Percentiles rank a stretch among this genome's conserved stretches.
Evolutionary conservation across 1,140 invertebrate species (phyloP).

Genomic region (Calephelis nemesis): DNA sequence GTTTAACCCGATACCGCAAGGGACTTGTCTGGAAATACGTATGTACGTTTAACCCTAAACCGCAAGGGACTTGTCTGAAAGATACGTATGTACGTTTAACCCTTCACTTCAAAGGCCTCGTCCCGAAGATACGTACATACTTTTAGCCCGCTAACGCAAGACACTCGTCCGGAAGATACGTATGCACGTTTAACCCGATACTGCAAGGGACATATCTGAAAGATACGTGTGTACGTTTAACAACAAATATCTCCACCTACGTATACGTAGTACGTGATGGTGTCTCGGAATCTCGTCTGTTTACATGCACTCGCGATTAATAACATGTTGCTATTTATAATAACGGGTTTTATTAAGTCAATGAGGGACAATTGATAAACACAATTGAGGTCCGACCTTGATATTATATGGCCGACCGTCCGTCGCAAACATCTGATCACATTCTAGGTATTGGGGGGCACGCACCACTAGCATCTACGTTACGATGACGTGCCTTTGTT

Average conservation of each 20-base stretch:
- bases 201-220: background rate
- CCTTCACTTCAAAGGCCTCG: no score
- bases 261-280: no score
- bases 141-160: no score
- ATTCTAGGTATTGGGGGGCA: background rate
- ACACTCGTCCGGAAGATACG: no score
- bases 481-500: background rate
- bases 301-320: conserved; percentile 27
- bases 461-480: background rate
- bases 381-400: conserved; percentile 48
- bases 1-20: no score
- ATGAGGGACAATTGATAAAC: conserved; percentile 52
- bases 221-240: background rate
- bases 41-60: no score
- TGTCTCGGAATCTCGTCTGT: background rate
- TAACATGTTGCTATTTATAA: conserved; percentile 36
- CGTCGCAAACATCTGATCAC: background rate
- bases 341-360: conserved; percentile 37
- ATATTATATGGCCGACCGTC: conserved; percentile 35
- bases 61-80: background rate
- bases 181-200: no score
- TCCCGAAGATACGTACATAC: no score
- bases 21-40: no score
- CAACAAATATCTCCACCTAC: no score
- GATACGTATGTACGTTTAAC: background rate